Base-by-base conservation (phyloP, 2,888 invertebrate species). In the Patella caerulea region DNA sequence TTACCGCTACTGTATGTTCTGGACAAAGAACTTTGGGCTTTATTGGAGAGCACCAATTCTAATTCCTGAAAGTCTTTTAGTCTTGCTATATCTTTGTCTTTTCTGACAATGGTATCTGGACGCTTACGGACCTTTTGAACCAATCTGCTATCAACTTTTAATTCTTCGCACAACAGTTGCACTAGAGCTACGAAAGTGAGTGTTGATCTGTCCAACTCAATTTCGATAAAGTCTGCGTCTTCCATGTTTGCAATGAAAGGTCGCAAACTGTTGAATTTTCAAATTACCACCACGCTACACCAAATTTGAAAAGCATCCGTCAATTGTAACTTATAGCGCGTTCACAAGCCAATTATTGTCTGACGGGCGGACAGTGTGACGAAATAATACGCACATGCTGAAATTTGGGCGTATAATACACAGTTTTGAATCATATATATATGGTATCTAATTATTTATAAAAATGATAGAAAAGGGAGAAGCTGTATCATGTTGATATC, bases 81-180 rank as follows among this genome's bases (percentile, higher is more conserved):
- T 83, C 95, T 88, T 83, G 92, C 92, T 0, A 95, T 94, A 88
- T 95, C 95, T 86, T 93, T 94, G 87, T 95, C 95, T 86, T 94
- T 94, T 56, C 95, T 91, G 59, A 95, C 88, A 81, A 94, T 93
- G 0, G 94, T 95, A 87, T 95, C 94, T 2, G 95, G 95, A 59
- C 95, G 91, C 91, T 95, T 95, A 72, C 95, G 91, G 69, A 94
- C 90, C 83, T 94, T 93, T 86, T 93, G 92, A 55, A 91, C 88
- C 2, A 87, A 80, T 72, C 91, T 88, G 70, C 92, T 92, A 79
- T 91, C 91, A 7, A 95, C 91, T 77, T 93, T 92, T 72, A 95
- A 90, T 90, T 95, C 95, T 83, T 93, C 93, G 87, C 94, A 94
- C 88, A 94, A 94, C 24, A 93, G 90, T 78, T 92, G 91, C 76